Evolutionary conservation across 2,888 invertebrate species (phyloP), one percentile per base, ranked within the genome.

Genomic region (Harpalus rubripes): DNA sequence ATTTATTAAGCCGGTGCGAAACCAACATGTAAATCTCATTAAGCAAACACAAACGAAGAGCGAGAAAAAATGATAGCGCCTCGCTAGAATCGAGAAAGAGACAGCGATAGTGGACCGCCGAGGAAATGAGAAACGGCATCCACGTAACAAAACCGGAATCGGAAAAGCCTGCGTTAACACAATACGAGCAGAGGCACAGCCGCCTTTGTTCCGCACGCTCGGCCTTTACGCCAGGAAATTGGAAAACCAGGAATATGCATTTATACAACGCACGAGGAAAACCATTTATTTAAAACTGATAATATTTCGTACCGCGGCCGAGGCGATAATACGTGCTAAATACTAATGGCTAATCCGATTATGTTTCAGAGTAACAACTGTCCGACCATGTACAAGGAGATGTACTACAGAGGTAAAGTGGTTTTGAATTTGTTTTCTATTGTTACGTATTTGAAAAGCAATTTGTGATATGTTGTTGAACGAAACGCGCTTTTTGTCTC

Each of bases 361-460:
- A 85, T 86, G 88, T 92, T 92, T 85, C 92, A 94, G 94, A 93
- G 93, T 89, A 93, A 93, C 91, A 95, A 95, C 91, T 97, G 97
- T 92, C 96, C 97, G 76, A 95, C 96, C 88, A 97, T 97, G 97
- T 95, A 96, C 90, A 95, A 95, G 91, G 96, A 97, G 89, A 96
- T 96, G 95, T 96, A 96, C 89, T 97, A 97, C 90, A 95, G 95
- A 93, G 96, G 96, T 96, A 94, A 88, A 78, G 32, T 78, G 72
- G 58, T 26, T 59, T 61, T 80, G 56, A 78, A 58, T 59, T 39
- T 80, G 16, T 80, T 80, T 80, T 63, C 26, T 58, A 58, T 78
- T 78, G 26, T 78, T 78, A 32, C 56, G 78, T 78, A 78, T 78
- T 78, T 74, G 72, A 74, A 74, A 74, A 74, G 72, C 72, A 74